phyloP scores from a whole-genome alignment of 64 coral and sea anemone genomes.

The Montipora efflorescens region DNA sequence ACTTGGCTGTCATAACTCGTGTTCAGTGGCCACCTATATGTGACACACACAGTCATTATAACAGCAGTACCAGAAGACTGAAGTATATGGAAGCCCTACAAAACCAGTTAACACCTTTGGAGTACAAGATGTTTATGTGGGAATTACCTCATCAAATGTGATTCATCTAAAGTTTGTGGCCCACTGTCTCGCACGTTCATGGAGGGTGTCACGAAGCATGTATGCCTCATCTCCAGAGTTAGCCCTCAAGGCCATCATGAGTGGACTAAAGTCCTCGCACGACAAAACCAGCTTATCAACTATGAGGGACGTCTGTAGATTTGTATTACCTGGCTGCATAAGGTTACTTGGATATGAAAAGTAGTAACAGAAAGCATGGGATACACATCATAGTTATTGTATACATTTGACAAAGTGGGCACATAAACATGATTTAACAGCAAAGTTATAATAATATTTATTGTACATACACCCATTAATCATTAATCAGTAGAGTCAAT shows the following conservation, averaged over 20 bases:
- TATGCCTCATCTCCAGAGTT: slow-evolving; percentile 14
- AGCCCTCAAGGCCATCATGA: slow-evolving; percentile 2
- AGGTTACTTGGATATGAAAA: no score
- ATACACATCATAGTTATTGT: no score
- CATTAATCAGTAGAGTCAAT: no score
- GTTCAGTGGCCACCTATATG: no score
- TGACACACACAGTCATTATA: no score
- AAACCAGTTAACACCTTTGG: neutral
- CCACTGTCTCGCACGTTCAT: slow-evolving; percentile 18
- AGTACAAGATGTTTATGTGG: no score
- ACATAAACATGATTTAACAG: no score
- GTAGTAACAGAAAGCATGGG: no score
- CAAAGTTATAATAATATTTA: no score
- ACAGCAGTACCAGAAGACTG: neutral
- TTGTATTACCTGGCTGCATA: neutral
- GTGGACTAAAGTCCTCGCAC: neutral
- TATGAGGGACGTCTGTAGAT: neutral
- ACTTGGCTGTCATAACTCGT: no score
- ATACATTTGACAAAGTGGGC: no score
- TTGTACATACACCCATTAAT: no score
- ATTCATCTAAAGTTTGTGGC: slow-evolving; percentile 16
- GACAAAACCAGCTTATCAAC: slow-evolving; percentile 3
- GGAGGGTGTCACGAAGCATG: slow-evolving; percentile 12
- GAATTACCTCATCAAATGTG: slow-evolving; percentile 48
- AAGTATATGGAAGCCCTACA: neutral